Base-by-base conservation (phyloP, 2,888 invertebrate species). In the Perizoma affinitatum region DNA sequence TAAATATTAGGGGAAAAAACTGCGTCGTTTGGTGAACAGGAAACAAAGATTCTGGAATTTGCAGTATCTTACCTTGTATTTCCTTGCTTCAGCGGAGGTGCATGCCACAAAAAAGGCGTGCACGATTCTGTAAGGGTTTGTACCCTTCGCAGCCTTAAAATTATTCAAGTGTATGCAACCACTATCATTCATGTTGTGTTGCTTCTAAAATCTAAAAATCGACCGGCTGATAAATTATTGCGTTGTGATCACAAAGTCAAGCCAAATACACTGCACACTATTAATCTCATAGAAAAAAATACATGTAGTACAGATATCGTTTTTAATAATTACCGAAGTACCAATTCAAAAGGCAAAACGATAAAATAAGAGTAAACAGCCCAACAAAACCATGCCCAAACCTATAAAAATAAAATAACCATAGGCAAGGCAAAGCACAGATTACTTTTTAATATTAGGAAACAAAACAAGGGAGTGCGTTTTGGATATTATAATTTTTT, bases 51-150 rank as follows among this genome's bases (percentile, higher is more conserved):
- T 50, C 38, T 22, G n/a, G 2, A 22, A 53, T 10, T 49, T 5
- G 22, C 34, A 11, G 55, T 52, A 63, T 55, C 80, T 80, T 80
- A 97, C 97, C 96, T 97, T 98, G 78, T 96, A 95, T 86, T 95
- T 94, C 75, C 97, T 94, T 70, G 96, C 96, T 88, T 96, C 96
- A 72, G 94, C 93, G 66, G 96, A 95, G 58, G 96, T 95, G 84
- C 96, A 96, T 68, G 97, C 95, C 60, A 97, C 96, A 87, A 98
- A 97, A 90, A 96, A 96, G 68, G 96, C 95, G 92, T 97, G 96
- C 75, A 98, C 96, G 75, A 97, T 94, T 90, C 94, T 94, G 84
- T 95, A 96, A 50, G 95, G 94, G 83, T 94, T 94, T 68, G 95
- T 93, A 74, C 96, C 96, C 86, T 95, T 95, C 54, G 94, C 94